Evolutionary conservation across 2,888 invertebrate genomes (phyloP).

Genomic region (Xylocampa areola): DNA sequence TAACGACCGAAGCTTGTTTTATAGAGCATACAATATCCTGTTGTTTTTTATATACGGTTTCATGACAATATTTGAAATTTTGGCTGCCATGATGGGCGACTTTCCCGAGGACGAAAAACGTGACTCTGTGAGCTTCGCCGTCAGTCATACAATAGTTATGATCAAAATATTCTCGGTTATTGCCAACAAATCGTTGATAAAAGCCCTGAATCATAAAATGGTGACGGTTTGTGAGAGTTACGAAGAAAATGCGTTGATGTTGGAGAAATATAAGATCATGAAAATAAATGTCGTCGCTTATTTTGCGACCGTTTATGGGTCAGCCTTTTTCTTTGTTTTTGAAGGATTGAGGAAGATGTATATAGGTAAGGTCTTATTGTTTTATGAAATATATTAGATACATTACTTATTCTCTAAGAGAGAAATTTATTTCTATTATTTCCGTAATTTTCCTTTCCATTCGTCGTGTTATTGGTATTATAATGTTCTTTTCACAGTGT

Average conservation of each 20-base stretch:
- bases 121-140: slow-evolving; percentile 79
- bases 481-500: too few species aligned
- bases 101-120: slow-evolving; percentile 81
- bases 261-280: slow-evolving; percentile 74
- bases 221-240: slow-evolving; percentile 72
- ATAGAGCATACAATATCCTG: slow-evolving; percentile 66
- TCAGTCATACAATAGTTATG: slow-evolving; percentile 81
- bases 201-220: slow-evolving; percentile 72
- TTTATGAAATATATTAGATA: neutral
- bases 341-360: slow-evolving; percentile 78
- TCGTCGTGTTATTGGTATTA: too few species aligned
- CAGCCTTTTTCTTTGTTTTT: slow-evolving; percentile 72
- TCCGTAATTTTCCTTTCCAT: too few species aligned
- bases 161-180: slow-evolving; percentile 77
- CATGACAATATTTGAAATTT: slow-evolving; percentile 80
- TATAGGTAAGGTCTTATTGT: slow-evolving; percentile 63
- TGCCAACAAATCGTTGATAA: slow-evolving; percentile 71
- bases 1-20: slow-evolving; percentile 71
- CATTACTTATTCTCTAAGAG: too few species aligned
- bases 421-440: too few species aligned
- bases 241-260: slow-evolving; percentile 71
- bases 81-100: slow-evolving; percentile 74
- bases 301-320: slow-evolving; percentile 70
- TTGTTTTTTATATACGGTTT: slow-evolving; percentile 71
- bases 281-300: slow-evolving; percentile 78